A percentile compares a stretch with the other conserved stretches of the same genome.
phyloP scores from a whole-genome alignment of 2,888 invertebrate species.

The Tetanocera ferruginea region DNA sequence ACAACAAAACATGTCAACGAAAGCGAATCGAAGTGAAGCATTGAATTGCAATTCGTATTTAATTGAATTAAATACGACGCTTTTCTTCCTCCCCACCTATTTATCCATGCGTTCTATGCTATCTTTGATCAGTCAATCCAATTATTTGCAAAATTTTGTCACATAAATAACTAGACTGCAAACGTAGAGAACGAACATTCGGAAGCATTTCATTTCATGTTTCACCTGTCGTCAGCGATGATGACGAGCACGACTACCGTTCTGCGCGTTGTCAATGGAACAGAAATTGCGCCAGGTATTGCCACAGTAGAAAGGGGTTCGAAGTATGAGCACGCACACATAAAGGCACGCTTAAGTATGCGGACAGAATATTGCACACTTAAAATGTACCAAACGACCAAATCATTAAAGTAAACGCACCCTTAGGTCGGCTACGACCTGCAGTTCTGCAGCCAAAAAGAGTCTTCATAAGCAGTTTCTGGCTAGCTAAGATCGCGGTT shows the following conservation, averaged over 20 bases:
- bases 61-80: conserved; percentile 64
- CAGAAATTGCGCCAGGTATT: not conserved
- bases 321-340: too few species aligned
- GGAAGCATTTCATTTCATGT: conserved; percentile 53
- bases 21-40: conserved; percentile 36
- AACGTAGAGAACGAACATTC: not conserved
- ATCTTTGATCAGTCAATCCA: conserved; percentile 69
- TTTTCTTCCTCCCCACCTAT: conserved; percentile 13
- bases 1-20: conserved; percentile 21
- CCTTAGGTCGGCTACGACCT: not conserved
- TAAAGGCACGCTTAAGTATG: too few species aligned
- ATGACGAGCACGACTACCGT: conserved; percentile 47
- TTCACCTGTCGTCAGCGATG: conserved; percentile 57
- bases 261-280: not conserved
- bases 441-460: not conserved
- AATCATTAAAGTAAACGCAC: not conserved
- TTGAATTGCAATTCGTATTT: conserved; percentile 62
- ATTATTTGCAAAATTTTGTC: conserved; percentile 70
- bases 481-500: not conserved
- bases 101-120: conserved; percentile 52
- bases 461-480: not conserved
- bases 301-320: not conserved
- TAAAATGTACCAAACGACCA: not conserved
- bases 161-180: conserved; percentile 66
- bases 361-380: not conserved